Evolutionary conservation across 37 sponge, comb jelly and placozoan species (phyloP).

Genomic region (Beroe forskalii): DNA sequence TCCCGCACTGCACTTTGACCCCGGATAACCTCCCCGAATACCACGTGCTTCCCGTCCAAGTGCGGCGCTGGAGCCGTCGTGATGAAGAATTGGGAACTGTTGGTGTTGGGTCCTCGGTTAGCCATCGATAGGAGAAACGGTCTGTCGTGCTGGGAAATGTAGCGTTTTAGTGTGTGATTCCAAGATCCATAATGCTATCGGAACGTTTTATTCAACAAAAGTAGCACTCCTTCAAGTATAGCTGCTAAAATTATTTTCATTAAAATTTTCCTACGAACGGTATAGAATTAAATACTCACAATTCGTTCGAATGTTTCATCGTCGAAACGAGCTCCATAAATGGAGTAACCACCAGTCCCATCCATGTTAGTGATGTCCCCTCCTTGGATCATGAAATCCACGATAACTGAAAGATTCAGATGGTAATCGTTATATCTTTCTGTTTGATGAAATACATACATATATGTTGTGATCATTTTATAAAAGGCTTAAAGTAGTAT

Average conservation of each 20-base stretch:
- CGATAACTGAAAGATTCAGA: slow-evolving; percentile 43
- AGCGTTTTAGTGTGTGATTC: no score
- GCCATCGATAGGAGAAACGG: slow-evolving; percentile 29
- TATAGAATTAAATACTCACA: neutral
- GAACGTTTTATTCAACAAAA: no score
- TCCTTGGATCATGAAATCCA: slow-evolving; percentile 45
- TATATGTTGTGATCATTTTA: no score
- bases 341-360: slow-evolving; percentile 25
- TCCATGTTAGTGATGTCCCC: slow-evolving; percentile 39
- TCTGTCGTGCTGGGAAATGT: slow-evolving; percentile 40
- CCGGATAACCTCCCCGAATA: slow-evolving; percentile 16
- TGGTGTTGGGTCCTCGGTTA: slow-evolving; percentile 44
- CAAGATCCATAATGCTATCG: no score
- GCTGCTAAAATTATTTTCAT: no score
- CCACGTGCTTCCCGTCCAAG: slow-evolving; percentile 42
- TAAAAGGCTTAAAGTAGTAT: no score
- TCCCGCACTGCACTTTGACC: slow-evolving; percentile 52
- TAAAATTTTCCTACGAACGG: no score
- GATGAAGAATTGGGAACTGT: slow-evolving; percentile 60
- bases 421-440: no score
- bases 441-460: no score
- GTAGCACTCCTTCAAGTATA: no score
- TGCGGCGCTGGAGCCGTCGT: slow-evolving; percentile 39
- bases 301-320: slow-evolving; percentile 11
- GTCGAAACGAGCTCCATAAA: slow-evolving; percentile 9